These are phyloP conservation scores for Engystomops pustulosus DNA, from an alignment of 2,113 vertebrate species.

Conservation along the genomic window DNA sequence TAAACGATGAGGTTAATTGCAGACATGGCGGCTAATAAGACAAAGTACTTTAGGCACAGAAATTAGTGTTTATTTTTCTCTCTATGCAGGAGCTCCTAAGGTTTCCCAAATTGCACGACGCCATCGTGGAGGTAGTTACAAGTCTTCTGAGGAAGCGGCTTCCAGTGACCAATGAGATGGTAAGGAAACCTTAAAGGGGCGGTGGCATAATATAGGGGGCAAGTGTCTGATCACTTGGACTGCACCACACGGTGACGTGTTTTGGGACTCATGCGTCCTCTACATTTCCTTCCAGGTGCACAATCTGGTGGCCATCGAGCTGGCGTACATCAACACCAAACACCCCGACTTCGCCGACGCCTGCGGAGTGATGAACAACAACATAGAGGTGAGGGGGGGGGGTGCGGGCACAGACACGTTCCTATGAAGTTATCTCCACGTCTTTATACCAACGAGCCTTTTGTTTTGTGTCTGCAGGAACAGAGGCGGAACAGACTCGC, in stretches of 20 bases:
- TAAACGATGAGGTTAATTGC: too few species aligned
- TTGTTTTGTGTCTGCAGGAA: constrained; percentile 76
- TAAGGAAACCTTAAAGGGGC: constrained; percentile 68
- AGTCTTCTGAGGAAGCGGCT: constrained; percentile 91
- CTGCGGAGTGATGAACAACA: constrained; percentile 96
- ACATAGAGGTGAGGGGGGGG: constrained; percentile 90
- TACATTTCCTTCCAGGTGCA: constrained; percentile 86
- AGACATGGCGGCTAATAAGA: too few species aligned
- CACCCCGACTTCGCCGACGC: constrained; percentile 99
- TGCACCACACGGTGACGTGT: too few species aligned
- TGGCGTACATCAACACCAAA: constrained; percentile 98
- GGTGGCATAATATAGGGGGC: too few species aligned
- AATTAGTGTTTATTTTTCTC: not conserved
- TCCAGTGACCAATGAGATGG: constrained; percentile 98
- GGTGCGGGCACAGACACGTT: too few species aligned
- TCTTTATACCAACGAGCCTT: not conserved
- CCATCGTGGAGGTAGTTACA: constrained; percentile 98
- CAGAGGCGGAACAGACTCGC: constrained; percentile 91
- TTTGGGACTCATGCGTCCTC: too few species aligned
- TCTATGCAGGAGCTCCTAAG: constrained; percentile 85
- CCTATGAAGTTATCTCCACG: too few species aligned
- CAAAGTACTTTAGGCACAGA: too few species aligned
- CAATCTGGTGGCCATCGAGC: constrained; percentile 95
- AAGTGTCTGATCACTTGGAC: too few species aligned
- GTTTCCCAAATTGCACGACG: constrained; percentile 97